These are phyloP conservation scores for Caenorhabditis virilis DNA, from an alignment of 2,888 invertebrate genomes.

Conservation along the genomic window DNA sequence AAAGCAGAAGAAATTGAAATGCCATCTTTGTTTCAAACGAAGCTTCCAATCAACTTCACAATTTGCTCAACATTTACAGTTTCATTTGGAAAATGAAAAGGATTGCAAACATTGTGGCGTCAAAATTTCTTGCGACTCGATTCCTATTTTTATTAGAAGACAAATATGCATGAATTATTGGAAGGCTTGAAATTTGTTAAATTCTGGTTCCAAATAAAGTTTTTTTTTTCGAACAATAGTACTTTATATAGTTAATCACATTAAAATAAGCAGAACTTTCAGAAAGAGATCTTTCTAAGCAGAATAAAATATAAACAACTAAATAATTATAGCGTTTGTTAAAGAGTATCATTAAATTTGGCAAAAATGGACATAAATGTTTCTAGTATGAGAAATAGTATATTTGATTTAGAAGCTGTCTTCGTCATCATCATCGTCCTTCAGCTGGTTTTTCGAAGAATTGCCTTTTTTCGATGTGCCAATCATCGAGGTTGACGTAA, in stretches of 20 bases:
- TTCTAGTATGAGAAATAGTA: too few relatives aligned
- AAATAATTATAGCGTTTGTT: too few relatives aligned
- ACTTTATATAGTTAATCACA: too few relatives aligned
- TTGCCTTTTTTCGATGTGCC: too few relatives aligned
- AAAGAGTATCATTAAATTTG: too few relatives aligned
- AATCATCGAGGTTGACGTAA: neutral
- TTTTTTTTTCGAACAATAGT: too few relatives aligned
- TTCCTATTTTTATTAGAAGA: conserved; percentile 9
- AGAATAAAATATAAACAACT: neutral
- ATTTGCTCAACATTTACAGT: conserved; percentile 35
- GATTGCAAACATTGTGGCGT: conserved; percentile 76
- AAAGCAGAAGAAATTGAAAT: too few relatives aligned
- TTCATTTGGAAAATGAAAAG: conserved; percentile 24
- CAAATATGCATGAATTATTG: conserved; percentile 14
- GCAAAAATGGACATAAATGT: neutral
- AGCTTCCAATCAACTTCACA: conserved; percentile 12
- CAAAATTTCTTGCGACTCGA: conserved; percentile 82
- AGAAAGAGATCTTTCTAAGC: too few relatives aligned
- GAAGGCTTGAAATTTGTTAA: too few relatives aligned
- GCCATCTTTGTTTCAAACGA: conserved; percentile 31
- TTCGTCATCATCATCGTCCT: neutral
- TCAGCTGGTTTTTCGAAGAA: conserved; percentile 7
- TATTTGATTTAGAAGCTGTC: too few relatives aligned
- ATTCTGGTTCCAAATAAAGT: too few relatives aligned
- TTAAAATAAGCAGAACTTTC: too few relatives aligned